These are phyloP conservation scores for Acyrthosiphon pisum DNA, from an alignment of 1,140 invertebrate genomes.

Conservation along the genomic window DNA sequence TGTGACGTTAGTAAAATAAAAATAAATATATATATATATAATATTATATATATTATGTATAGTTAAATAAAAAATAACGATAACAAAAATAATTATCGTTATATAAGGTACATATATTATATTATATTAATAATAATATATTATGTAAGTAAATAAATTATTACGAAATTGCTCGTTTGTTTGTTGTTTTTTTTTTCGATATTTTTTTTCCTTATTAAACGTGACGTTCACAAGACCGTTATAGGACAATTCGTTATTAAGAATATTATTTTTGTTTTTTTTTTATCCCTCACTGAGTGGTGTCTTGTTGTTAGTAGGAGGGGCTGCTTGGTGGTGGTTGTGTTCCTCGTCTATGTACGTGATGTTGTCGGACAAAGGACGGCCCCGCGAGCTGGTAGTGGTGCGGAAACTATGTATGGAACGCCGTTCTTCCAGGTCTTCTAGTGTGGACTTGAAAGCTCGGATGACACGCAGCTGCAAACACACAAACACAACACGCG, in stretches of 20 bases:
- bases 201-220: neutral
- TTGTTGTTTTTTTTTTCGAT: neutral
- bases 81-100: neutral
- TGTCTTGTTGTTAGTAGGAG: constrained; percentile 64
- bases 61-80: constrained; percentile 13
- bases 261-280: constrained; percentile 8
- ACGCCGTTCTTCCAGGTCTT: constrained; percentile 98
- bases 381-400: constrained; percentile 89
- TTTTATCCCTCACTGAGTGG: constrained; percentile 63
- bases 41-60: neutral
- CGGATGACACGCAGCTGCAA: constrained; percentile 99
- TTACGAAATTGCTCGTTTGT: neutral
- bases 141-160: constrained; percentile 1
- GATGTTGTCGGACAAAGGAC: constrained; percentile 82
- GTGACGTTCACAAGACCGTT: neutral
- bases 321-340: constrained; percentile 58
- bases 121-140: neutral
- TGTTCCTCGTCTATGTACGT: constrained; percentile 91
- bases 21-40: constrained; percentile 25
- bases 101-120: neutral
- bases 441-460: constrained; percentile 99
- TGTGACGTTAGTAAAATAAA: constrained; percentile 12
- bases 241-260: neutral
- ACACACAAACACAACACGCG: constrained; percentile 60
- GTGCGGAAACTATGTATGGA: constrained; percentile 97